Conservation (phyloP, 2,113 vertebrate genomes). For the Tenebrosternarchus preto region DNA sequence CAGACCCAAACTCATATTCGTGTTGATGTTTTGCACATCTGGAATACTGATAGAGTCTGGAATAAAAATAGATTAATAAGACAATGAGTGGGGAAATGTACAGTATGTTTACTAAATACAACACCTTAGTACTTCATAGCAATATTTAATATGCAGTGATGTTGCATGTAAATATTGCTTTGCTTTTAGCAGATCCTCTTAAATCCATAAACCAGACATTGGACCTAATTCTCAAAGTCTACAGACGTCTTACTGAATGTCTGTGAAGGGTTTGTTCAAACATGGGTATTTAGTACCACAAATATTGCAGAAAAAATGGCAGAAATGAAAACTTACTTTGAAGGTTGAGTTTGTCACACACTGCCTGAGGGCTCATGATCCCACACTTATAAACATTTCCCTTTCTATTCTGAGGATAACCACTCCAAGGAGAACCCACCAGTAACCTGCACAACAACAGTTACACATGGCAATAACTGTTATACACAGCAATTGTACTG, state of each 20-base stretch:
- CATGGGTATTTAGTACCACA: no score
- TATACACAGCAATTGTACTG: background rate
- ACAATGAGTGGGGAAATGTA: no score
- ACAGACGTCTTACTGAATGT: no score
- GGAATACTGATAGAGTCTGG: slow-evolving; percentile 40
- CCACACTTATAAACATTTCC: slow-evolving; percentile 81
- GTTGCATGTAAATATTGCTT: no score
- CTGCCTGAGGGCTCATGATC: slow-evolving; percentile 45
- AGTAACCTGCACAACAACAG: slow-evolving; percentile 70
- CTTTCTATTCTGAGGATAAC: slow-evolving; percentile 76
- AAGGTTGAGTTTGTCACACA: slow-evolving; percentile 76
- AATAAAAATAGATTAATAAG: background rate
- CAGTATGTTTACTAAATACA: slow-evolving; percentile 4
- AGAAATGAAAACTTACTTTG: slow-evolving; percentile 67
- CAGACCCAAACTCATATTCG: slow-evolving; percentile 52
- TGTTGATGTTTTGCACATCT: slow-evolving; percentile 37
- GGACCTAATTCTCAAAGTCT: no score
- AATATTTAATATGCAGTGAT: no score
- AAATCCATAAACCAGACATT: no score
- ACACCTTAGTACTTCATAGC: background rate
- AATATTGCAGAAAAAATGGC: background rate
- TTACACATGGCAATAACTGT: background rate
- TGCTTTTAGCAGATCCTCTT: no score
- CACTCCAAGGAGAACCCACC: slow-evolving; percentile 83
- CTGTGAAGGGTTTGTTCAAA: no score